Base-by-base conservation (phyloP, 2,113 vertebrate genomes). In the Pyrgilauda ruficollis region DNA sequence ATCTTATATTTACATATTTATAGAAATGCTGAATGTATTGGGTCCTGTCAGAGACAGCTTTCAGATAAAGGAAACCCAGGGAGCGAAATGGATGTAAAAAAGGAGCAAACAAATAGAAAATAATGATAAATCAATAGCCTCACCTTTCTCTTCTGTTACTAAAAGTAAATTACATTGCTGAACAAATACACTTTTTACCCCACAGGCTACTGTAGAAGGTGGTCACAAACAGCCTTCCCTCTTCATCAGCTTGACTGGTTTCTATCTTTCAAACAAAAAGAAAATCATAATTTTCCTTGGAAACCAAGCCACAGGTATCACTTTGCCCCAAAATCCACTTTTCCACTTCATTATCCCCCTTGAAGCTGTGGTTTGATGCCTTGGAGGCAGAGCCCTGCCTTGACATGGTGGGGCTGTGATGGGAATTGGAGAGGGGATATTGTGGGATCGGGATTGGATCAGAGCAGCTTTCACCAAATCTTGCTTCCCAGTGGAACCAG, bases 1-100 rank as follows among this genome's bases (percentile, higher is more conserved):
- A 84, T 79, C 89, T 77, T 43, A 61, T 91, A 94, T 95, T 96
- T 97, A 94, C 91, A 96, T 97, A 96, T 94, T 94, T 89, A 94
- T 84, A 58, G 87, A 82, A 72, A 87, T 46, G 87, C 78, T 73
- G 80, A 39, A 95, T 73, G 78, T 49, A 93, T 87, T 92, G 89
- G 88, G 77, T 90, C 12, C 72, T 91, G 50, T 55, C 92, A 58
- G 87, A 89, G 81, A 11, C 50, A 77, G 84, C 93, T 79, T 70
- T 13, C 67, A 90, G 89, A 96, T 87, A 78, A 85, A 87, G 80
- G 92, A 66, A 87, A 62, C 44, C 14, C 62, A 31, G 53, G 6
- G 70, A 93, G 58, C 6, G 68, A 76, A 85, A 83, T 53, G 87
- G 76, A 46, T 53, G 67, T 61, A 56, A 89, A 94, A 84, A 87